Evolutionary conservation across 2,113 vertebrate genomes (phyloP).

Genomic region (Sclerurus mexicanus): DNA sequence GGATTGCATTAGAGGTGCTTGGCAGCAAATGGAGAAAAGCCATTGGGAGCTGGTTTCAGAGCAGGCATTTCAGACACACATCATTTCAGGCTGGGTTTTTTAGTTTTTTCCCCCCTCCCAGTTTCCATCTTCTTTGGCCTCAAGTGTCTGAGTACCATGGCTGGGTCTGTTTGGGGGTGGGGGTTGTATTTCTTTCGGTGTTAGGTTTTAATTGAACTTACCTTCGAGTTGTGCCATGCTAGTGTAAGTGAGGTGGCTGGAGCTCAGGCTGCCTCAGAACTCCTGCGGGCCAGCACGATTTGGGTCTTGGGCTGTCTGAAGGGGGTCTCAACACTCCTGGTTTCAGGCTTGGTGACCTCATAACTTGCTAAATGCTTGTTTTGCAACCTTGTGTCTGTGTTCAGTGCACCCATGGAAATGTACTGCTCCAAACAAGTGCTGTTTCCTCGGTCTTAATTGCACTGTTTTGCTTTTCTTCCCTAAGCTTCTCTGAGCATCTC

Average conservation of each 20-base stretch:
- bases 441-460: not conserved
- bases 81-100: not conserved
- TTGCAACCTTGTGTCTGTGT: not conserved
- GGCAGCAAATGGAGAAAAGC: conserved; percentile 50
- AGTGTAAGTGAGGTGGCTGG: not conserved
- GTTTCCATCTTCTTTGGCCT: not conserved
- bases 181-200: not conserved
- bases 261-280: not conserved
- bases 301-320: not conserved
- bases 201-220: not conserved
- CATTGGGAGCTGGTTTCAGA: not conserved
- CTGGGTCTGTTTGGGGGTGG: not conserved
- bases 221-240: no score
- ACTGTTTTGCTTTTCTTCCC: not conserved
- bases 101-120: not conserved
- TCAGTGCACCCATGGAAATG: not conserved
- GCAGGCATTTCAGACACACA: not conserved
- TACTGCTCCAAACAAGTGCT: not conserved
- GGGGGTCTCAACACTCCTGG: not conserved
- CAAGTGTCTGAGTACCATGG: not conserved
- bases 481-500: not conserved
- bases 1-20: conserved; percentile 57
- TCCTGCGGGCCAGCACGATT: accelerated
- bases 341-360: not conserved
- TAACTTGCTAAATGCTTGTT: not conserved